A percentile compares a stretch with the other conserved stretches of the same genome.
These are phyloP conservation scores for Chrysomela aeneicollis DNA, from an alignment of 2,888 invertebrate species.

Conservation along the genomic window DNA sequence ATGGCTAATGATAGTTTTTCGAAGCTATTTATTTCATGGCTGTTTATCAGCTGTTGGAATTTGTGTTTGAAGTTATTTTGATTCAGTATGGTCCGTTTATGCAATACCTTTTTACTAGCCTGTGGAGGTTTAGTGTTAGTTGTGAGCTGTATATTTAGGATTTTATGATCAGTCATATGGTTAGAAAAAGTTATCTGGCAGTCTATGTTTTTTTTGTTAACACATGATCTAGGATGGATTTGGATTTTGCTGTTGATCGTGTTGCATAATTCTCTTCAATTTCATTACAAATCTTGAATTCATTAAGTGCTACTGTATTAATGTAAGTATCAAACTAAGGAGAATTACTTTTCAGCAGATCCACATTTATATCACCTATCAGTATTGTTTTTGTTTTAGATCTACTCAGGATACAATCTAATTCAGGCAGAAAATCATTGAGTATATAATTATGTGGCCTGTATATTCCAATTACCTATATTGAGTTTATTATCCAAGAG, in stretches of 20 bases:
- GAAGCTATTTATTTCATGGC: slow-evolving; percentile 6
- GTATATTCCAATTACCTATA: slow-evolving; percentile 9
- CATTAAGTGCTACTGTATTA: slow-evolving; percentile 12
- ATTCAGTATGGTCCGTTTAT: neutral
- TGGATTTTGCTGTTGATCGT: slow-evolving; percentile 8
- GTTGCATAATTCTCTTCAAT: slow-evolving; percentile 10
- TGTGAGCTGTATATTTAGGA: neutral
- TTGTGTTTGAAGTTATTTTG: slow-evolving; percentile 8
- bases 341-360: slow-evolving; percentile 5
- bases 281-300: slow-evolving; percentile 10
- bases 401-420: slow-evolving; percentile 16
- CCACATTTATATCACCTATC: slow-evolving; percentile 8
- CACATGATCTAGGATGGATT: slow-evolving; percentile 8
- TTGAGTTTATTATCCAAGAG: slow-evolving; percentile 1
- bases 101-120: neutral
- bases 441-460: slow-evolving; percentile 1
- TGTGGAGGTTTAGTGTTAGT: neutral
- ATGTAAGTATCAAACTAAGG: slow-evolving; percentile 7
- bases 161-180: slow-evolving; percentile 11
- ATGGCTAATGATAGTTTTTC: neutral
- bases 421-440: slow-evolving; percentile 11
- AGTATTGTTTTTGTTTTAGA: slow-evolving; percentile 14
- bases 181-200: neutral
- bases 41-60: slow-evolving; percentile 1
- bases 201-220: neutral